Conservation (phyloP, 2,888 invertebrate species). For the Notodonta dromedarius region DNA sequence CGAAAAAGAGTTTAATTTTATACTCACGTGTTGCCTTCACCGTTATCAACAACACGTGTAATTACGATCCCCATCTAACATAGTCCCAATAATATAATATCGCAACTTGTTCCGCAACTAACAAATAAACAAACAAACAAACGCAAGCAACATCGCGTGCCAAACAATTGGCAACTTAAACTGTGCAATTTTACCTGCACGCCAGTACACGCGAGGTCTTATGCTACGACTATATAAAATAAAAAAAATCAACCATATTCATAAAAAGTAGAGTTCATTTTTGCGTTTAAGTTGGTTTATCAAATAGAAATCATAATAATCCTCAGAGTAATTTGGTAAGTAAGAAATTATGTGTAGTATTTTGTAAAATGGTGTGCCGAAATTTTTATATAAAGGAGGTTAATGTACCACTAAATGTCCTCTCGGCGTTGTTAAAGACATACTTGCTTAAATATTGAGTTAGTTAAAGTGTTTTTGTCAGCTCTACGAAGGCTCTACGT, state of each 20-base stretch:
- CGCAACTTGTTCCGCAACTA: constrained; percentile 7
- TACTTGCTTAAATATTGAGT: not conserved
- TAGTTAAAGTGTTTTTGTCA: not conserved
- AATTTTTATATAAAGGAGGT: not conserved
- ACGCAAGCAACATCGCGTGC: constrained; percentile 18
- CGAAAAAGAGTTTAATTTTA: too few species aligned
- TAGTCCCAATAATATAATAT: not conserved
- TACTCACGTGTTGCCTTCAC: too few species aligned
- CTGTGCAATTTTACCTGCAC: constrained; percentile 33
- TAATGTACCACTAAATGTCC: not conserved
- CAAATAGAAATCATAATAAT: constrained; percentile 29
- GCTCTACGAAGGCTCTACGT: not conserved
- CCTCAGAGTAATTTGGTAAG: constrained; percentile 19
- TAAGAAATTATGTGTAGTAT: constrained; percentile 12
- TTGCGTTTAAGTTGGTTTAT: not conserved
- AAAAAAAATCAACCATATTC: constrained; percentile 17
- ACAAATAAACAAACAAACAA: constrained; percentile 7
- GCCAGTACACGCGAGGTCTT: constrained; percentile 27
- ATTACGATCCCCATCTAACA: too few species aligned
- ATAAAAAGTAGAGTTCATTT: not conserved
- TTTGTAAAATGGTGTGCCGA: constrained; percentile 4
- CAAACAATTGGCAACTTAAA: constrained; percentile 24
- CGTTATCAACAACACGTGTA: too few species aligned
- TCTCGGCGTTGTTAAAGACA: not conserved
- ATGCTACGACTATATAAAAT: constrained; percentile 5